phyloP scores from a whole-genome alignment of 64 coral and sea anemone species.

The Dendrophyllia cribrosa region DNA sequence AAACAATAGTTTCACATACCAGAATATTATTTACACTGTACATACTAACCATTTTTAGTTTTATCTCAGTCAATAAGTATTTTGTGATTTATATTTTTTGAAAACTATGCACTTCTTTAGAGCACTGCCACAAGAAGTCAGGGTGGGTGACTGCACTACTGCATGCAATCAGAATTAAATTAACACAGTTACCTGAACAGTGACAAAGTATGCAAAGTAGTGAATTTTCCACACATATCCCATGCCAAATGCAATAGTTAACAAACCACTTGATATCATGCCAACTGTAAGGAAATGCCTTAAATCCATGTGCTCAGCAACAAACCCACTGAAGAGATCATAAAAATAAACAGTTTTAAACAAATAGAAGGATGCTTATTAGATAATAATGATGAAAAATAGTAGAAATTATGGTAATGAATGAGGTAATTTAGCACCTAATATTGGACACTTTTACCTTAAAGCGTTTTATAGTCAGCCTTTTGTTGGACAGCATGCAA shows the following conservation, averaged over 20 bases:
- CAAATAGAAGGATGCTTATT: no score
- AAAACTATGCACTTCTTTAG: no score
- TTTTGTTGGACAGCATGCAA: no score
- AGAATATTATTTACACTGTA: not conserved
- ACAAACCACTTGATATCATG: conserved; percentile 80
- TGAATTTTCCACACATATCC: conserved; percentile 94
- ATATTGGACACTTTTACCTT: no score
- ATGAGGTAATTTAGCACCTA: no score
- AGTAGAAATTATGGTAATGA: no score
- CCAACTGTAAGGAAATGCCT: conserved; percentile 79
- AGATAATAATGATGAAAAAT: no score
- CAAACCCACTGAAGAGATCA: conserved; percentile 79
- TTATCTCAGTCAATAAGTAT: no score
- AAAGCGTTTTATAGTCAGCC: no score
- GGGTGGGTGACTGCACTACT: no score
- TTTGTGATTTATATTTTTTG: no score
- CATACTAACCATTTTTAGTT: not conserved
- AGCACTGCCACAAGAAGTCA: no score
- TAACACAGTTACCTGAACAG: conserved; percentile 65
- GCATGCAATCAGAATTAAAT: not conserved
- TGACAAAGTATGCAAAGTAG: conserved; percentile 78
- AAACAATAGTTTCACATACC: not conserved
- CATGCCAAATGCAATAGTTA: conserved; percentile 87
- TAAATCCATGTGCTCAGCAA: conserved; percentile 96
- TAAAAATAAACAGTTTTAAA: not conserved